These are phyloP conservation scores for Reticulitermes speratus DNA, from an alignment of 1,140 invertebrate species.

Conservation along the genomic window DNA sequence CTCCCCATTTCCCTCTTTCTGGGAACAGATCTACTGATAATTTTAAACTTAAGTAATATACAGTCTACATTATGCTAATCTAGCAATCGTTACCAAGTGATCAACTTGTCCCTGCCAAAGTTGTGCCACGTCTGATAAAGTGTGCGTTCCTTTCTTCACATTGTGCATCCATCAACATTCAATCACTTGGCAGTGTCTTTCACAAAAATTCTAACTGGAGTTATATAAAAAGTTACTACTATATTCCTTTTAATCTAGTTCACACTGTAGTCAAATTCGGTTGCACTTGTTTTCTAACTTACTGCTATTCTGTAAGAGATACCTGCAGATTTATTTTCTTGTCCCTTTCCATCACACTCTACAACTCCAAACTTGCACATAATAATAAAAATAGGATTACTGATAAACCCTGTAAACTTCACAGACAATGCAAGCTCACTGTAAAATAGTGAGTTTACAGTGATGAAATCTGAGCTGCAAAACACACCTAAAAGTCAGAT, in stretches of 20 bases:
- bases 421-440: not conserved
- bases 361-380: not conserved
- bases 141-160: not conserved
- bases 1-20: not conserved
- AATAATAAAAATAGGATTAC: conserved; percentile 2
- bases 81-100: conserved; percentile 5
- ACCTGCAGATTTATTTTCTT: not conserved
- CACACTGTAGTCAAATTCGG: conserved; percentile 8
- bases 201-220: not conserved
- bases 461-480: not conserved
- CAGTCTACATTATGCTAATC: not conserved
- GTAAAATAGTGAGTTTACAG: not conserved
- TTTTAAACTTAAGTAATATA: too few relatives aligned
- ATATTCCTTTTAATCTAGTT: not conserved
- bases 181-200: conserved; percentile 14
- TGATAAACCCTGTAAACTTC: conserved; percentile 6
- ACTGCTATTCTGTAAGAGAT: not conserved
- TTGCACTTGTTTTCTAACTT: not conserved
- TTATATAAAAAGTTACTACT: conserved; percentile 13
- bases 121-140: not conserved
- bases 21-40: not conserved
- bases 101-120: not conserved
- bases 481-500: not conserved
- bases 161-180: not conserved
- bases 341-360: not conserved